These are phyloP conservation scores for Synergus umbraculus DNA, from an alignment of 2,888 invertebrate genomes.

Conservation along the genomic window DNA sequence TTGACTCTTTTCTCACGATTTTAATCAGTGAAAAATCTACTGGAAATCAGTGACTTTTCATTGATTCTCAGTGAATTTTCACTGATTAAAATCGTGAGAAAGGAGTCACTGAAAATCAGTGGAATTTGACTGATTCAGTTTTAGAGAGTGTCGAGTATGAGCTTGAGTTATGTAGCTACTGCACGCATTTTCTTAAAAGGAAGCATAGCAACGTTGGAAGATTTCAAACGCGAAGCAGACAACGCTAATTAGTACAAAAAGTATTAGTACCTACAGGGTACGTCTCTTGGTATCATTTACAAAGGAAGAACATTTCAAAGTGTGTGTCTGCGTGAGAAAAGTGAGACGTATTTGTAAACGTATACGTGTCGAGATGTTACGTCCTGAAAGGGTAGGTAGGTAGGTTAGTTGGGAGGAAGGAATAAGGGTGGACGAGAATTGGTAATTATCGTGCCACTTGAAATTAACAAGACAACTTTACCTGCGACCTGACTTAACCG, in stretches of 20 bases:
- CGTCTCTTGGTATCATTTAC: conserved; percentile 31
- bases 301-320: conserved; percentile 30
- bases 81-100: no score
- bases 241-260: conserved; percentile 39
- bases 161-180: not conserved
- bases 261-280: not conserved
- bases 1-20: no score
- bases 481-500: conserved; percentile 56
- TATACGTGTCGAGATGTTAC: not conserved
- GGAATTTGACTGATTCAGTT: no score
- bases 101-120: no score
- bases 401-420: conserved; percentile 19
- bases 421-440: conserved; percentile 52
- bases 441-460: conserved; percentile 59
- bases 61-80: no score
- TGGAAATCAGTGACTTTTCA: no score
- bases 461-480: conserved; percentile 59
- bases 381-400: not conserved
- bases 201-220: conserved; percentile 7
- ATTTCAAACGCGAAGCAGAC: conserved; percentile 24
- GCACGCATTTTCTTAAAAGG: not conserved
- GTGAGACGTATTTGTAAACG: conserved; percentile 14
- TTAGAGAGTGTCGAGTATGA: not conserved
- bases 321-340: conserved; percentile 24
- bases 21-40: no score